Percentiles rank a stretch among this genome's conserved stretches.
Conservation (phyloP, 2,797 vertebrate genomes). For the Schizothorax lantsangensis region DNA sequence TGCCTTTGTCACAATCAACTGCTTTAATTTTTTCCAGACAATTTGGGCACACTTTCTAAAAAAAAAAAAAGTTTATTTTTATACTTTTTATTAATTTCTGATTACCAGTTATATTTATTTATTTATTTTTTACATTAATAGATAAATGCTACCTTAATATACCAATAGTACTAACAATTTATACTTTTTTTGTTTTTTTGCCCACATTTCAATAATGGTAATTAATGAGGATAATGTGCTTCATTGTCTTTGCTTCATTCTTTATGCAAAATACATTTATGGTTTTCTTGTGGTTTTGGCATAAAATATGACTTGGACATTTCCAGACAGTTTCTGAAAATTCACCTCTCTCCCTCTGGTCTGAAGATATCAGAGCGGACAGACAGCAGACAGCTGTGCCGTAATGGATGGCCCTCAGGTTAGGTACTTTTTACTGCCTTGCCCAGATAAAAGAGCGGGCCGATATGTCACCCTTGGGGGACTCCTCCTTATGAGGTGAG, state of each 20-base stretch:
- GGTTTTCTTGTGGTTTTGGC: neutral
- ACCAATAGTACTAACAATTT: neutral
- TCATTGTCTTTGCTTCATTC: neutral
- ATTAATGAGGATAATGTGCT: neutral
- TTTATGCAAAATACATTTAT: neutral
- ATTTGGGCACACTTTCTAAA: too few species aligned
- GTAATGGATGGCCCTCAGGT: constrained; percentile 54
- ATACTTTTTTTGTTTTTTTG: neutral
- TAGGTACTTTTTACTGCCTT: constrained; percentile 45
- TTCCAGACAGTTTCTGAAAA: too few species aligned
- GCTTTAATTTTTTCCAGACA: too few species aligned
- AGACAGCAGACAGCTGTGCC: constrained; percentile 83
- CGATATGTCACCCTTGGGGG: constrained; percentile 26
- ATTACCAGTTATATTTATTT: neutral
- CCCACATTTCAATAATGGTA: neutral
- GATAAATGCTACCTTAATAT: neutral
- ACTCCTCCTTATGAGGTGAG: constrained; percentile 4
- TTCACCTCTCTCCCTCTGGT: constrained; percentile 36
- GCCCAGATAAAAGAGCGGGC: constrained; percentile 45
- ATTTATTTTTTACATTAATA: neutral
- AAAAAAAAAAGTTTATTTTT: too few species aligned
- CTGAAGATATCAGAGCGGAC: constrained; percentile 74
- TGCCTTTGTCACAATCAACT: too few species aligned
- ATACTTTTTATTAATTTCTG: too few species aligned
- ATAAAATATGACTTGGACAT: neutral